Evolutionary conservation across 2,113 vertebrate genomes (phyloP).

Genomic region (Centropus unirufus): DNA sequence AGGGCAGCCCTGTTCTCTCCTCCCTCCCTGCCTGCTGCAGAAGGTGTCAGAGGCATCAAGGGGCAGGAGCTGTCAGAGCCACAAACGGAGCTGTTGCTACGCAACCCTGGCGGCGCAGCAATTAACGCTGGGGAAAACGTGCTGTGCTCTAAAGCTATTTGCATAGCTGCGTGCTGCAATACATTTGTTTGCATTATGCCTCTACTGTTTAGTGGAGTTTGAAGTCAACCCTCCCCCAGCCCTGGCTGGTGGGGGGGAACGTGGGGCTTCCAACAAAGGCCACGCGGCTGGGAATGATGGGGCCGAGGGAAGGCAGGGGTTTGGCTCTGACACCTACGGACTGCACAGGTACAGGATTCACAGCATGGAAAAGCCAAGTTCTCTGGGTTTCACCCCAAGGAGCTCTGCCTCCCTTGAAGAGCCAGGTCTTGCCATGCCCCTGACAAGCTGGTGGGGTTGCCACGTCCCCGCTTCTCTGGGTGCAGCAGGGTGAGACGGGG

Average conservation of each 20-base stretch:
- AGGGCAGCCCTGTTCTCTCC: constrained; percentile 12
- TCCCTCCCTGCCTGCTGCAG: constrained; percentile 27
- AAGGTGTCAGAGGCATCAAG: constrained; percentile 64
- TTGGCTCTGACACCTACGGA: background rate
- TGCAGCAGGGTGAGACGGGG: background rate
- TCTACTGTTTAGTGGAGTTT: constrained; percentile 22
- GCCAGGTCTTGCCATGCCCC: background rate
- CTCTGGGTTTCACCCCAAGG: background rate
- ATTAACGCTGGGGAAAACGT: constrained; percentile 69
- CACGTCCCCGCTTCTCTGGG: background rate
- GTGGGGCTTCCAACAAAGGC: background rate
- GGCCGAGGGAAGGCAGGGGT: background rate
- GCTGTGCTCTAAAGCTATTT: constrained; percentile 68
- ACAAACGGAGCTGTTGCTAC: constrained; percentile 70
- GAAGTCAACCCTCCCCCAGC: constrained; percentile 43
- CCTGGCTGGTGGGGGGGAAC: background rate
- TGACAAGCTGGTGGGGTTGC: background rate
- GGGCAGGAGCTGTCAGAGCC: constrained; percentile 69
- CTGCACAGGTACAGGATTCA: background rate
- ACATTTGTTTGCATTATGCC: constrained; percentile 61
- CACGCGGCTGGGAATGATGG: background rate
- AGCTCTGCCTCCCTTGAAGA: background rate
- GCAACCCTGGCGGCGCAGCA: constrained; percentile 67
- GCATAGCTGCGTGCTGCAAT: constrained; percentile 69
- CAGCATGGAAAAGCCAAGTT: background rate